A percentile compares a stretch with the other conserved stretches of the same genome.
phyloP scores from a whole-genome alignment of 2,888 invertebrate species.

The Metopia argyrocephala region DNA sequence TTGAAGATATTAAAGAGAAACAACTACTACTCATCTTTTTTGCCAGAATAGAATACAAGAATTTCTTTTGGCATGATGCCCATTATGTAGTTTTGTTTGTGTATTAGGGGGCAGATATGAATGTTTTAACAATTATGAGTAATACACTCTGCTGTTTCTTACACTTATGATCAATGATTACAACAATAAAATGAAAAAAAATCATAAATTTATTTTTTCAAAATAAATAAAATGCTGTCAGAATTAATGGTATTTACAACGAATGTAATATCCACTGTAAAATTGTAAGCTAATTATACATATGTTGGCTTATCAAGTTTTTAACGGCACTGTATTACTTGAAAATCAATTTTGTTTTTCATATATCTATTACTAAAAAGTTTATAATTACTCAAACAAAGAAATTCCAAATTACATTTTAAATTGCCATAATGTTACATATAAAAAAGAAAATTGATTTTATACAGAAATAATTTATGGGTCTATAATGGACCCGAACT shows the following conservation, averaged over 20 bases:
- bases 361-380: too few relatives aligned
- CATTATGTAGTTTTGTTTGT: slow-evolving; percentile 2
- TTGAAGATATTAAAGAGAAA: neutral
- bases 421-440: too few relatives aligned
- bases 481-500: too few relatives aligned
- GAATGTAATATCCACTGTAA: neutral
- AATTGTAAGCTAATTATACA: too few relatives aligned
- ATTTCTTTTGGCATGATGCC: slow-evolving; percentile 49
- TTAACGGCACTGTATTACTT: too few relatives aligned
- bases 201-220: neutral
- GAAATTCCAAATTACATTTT: too few relatives aligned
- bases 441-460: too few relatives aligned
- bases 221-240: slow-evolving; percentile 2
- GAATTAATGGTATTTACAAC: neutral
- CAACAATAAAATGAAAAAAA: slow-evolving; percentile 11
- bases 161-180: slow-evolving; percentile 44
- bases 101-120: neutral
- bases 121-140: slow-evolving; percentile 52
- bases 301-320: too few relatives aligned
- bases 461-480: too few relatives aligned
- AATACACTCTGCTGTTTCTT: slow-evolving; percentile 15
- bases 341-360: too few relatives aligned
- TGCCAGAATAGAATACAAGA: slow-evolving; percentile 1
- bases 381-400: too few relatives aligned
- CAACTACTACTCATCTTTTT: neutral